Base-by-base conservation (phyloP, 2,888 invertebrate species). In the Sinotaia quadrata region DNA sequence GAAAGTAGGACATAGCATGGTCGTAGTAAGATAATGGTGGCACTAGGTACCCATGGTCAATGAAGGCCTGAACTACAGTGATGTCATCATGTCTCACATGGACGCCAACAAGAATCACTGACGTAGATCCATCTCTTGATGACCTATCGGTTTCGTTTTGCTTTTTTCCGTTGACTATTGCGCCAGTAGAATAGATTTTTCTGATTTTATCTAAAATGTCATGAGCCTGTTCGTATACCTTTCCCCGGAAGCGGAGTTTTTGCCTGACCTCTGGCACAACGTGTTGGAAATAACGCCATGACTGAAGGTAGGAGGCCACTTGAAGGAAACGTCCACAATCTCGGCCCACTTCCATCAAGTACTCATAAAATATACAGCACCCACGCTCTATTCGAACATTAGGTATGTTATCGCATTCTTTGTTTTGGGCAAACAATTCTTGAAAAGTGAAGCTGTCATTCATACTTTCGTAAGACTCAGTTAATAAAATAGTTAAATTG, bases 1-100 rank as follows among this genome's bases (percentile, higher is more conserved):
- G 2, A 47, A 59, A 67, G 59, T 51, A 61, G 2, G n/a, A 15
- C 49, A 70, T 54, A 0, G 70, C 70, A n/a, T 54, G 51, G 4
- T 33, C 41, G 37, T 54, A 67, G 54, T 70, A 70, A n/a, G n/a
- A 21, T 8, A 21, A 21, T 18, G 66, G 47, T 8, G 70, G 54
- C 2, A 41, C 10, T n/a, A 10, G 29, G 18, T 60, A 41, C 10
- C 70, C 70, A 12, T 21, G 8, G 12, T 21, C 15, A 10, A 47
- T 10, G 18, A 44, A 10, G 29, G 8, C 27, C 18, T 54, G 37
- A 24, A 61, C 21, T 0, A 4, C 5, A 12, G 58, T 31, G 24
- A 67, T 41, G 33, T 70, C 70, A 4, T 56, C 49, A 15, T 54
- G 51, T 10, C 69, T 59, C 33, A 66, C 66, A 34, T 70, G 69